phyloP scores from a whole-genome alignment of 2,113 vertebrate species.

The Phyllostomus discolor region DNA sequence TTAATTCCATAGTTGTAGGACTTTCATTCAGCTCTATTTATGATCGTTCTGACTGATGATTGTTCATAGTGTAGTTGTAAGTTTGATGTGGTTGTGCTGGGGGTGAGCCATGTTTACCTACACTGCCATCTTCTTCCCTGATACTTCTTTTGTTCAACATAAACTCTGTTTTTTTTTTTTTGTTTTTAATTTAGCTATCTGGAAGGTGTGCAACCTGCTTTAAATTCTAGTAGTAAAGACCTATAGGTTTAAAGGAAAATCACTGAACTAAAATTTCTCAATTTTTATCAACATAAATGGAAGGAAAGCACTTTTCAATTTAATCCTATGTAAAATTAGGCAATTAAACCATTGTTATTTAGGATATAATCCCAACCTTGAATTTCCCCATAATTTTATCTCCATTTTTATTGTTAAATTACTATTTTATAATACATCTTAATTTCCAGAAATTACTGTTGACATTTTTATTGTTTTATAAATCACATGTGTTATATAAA shows the following conservation, averaged over 20 bases:
- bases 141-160: not conserved
- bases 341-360: not conserved
- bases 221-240: not conserved
- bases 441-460: not conserved
- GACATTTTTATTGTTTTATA: not conserved
- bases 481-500: not conserved
- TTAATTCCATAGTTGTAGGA: no score
- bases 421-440: not conserved
- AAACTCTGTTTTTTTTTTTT: not conserved
- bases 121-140: no score
- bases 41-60: no score
- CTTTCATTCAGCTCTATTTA: no score
- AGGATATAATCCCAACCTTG: not conserved
- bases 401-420: not conserved
- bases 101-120: no score
- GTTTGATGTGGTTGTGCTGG: no score
- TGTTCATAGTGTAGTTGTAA: no score
- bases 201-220: not conserved
- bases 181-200: slow-evolving; percentile 25
- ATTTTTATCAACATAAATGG: not conserved
- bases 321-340: not conserved
- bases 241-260: not conserved
- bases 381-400: not conserved
- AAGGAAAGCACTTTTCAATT: not conserved
- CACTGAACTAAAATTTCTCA: not conserved